Evolutionary conservation across 2,888 invertebrate genomes (phyloP), one percentile per base, ranked within the genome.

Genomic region (Sceliomorpha sp.): DNA sequence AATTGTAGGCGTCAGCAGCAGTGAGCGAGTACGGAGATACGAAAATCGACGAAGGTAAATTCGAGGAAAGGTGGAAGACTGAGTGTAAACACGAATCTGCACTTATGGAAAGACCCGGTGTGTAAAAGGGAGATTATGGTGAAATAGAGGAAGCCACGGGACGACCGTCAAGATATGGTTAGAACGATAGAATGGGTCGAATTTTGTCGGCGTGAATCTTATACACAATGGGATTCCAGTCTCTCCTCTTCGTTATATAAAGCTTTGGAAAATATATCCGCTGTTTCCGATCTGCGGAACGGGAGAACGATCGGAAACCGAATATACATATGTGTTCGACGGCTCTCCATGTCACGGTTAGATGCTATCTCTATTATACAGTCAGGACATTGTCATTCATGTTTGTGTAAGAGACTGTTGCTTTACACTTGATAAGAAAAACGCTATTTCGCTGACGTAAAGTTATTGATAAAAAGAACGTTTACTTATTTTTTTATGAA

Each of bases 31-130:
- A 10, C 20, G 34, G 34, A 24, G 60, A 42, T 44, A 13, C 39
- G 31, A 37, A 56, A 68, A 62, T 34, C 53, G 53, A 29, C 32
- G 56, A 24, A 50, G 51, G 36, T 53, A 42, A 69, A 71, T 67
- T 59, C 63, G 29, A 51, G 59, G 37, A 55, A 56, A 63, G 63
- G 72, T 59, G 59, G 63, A 56, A 59, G 48, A 51, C 64, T 55
- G 70, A 75, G 70, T 79, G 79, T 80, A 79, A 80, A 80, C 80
- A 80, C 72, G 82, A 76, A 68, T 78, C 74, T 76, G 78, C 79
- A 81, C 80, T 80, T 76, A 78, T 70, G 70, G 74, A 51, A 55
- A 60, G 60, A 47, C 48, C 40, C 48, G 42, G 72, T 55, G 60
- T 70, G 71, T 63, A 69, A 70, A 66, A 66, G 70, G 60, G 50